A percentile compares a stretch with the other conserved stretches of the same genome.
Conservation (phyloP, 2,888 invertebrate genomes). For the Drosophila crucigera region DNA sequence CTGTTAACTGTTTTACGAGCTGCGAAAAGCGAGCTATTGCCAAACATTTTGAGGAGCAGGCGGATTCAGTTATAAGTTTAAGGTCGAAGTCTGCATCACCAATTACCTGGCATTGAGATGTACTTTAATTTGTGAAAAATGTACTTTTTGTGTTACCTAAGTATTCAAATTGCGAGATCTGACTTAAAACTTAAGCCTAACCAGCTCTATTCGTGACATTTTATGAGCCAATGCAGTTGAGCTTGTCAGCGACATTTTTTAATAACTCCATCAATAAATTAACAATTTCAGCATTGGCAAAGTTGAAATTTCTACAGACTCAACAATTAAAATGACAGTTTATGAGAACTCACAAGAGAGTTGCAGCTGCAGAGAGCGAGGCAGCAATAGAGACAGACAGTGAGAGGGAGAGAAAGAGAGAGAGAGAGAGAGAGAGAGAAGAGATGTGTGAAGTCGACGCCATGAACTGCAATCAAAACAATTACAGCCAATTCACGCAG, state of each 20-base stretch:
- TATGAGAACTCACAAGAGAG: conserved; percentile 47
- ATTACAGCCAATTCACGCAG: conserved; percentile 76
- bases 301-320: conserved; percentile 40
- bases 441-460: conserved; percentile 51
- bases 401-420: not conserved
- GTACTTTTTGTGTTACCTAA: not conserved
- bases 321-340: conserved; percentile 61
- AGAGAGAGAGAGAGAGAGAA: not conserved
- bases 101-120: not conserved
- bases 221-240: conserved; percentile 3
- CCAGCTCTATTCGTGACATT: not conserved
- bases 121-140: not conserved
- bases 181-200: not conserved
- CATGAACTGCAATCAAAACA: conserved; percentile 82
- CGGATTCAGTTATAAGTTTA: not conserved
- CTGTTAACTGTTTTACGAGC: conserved; percentile 2
- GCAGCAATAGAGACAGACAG: not conserved
- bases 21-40: not conserved
- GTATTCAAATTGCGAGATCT: not conserved
- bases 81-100: not conserved
- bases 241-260: not conserved
- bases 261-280: conserved; percentile 27
- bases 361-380: conserved; percentile 1
- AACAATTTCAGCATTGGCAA: conserved; percentile 33
- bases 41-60: not conserved